Evolutionary conservation across 1,140 invertebrate genomes (phyloP).

Genomic region (Venturia canescens): DNA sequence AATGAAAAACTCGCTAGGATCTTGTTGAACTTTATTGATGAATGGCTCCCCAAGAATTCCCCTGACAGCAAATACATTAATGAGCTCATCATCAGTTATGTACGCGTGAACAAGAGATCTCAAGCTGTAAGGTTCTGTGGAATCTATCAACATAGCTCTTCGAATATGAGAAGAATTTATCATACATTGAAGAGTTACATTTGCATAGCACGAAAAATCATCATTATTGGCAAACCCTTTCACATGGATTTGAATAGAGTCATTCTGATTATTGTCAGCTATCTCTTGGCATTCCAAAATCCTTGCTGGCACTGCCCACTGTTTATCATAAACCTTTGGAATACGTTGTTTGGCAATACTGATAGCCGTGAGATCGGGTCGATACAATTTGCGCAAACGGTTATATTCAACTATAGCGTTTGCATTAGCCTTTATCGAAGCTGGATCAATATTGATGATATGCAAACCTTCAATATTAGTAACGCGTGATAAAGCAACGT

Average conservation of each 20-base stretch:
- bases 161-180: no score
- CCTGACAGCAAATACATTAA: no score
- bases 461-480: constrained; percentile 62
- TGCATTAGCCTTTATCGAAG: no score
- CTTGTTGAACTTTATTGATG: no score
- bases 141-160: constrained; percentile 14
- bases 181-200: no score
- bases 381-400: no score
- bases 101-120: no score
- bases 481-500: constrained; percentile 67
- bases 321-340: constrained; percentile 19
- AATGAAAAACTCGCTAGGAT: constrained; percentile 25
- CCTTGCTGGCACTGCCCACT: not conserved
- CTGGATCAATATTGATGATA: constrained; percentile 67
- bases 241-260: not conserved
- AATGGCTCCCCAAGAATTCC: no score
- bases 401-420: no score
- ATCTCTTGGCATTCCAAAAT: constrained; percentile 27
- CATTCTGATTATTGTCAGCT: not conserved
- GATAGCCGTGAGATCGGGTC: constrained; percentile 49
- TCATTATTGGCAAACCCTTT: constrained; percentile 47
- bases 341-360: constrained; percentile 16
- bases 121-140: not conserved
- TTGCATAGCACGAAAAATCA: constrained; percentile 52
- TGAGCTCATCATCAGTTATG: no score